Conservation (phyloP, 2,888 invertebrate genomes). For the Cheilosia scutellata region DNA sequence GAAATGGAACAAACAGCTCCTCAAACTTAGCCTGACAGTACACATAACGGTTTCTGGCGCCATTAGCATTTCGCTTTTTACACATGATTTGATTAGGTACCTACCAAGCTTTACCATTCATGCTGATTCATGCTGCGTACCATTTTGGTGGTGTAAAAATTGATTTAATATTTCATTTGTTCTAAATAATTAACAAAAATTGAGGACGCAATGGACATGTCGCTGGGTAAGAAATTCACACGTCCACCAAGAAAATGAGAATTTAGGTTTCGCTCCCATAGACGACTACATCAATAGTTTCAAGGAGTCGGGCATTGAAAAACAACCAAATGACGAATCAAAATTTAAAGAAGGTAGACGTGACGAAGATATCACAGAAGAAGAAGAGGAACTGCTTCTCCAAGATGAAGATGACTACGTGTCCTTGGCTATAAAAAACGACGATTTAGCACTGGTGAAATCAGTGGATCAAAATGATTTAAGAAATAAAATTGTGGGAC, state of each 20-base stretch:
- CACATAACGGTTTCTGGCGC: conserved; percentile 7
- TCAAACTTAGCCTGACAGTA: not conserved
- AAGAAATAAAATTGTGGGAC: conserved; percentile 48
- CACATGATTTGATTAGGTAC: not conserved
- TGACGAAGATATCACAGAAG: conserved; percentile 41
- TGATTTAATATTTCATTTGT: not conserved
- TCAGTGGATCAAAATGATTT: conserved; percentile 31
- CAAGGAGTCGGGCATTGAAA: not conserved
- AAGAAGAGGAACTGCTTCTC: conserved; percentile 30
- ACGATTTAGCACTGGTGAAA: not conserved
- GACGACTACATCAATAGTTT: conserved; percentile 69
- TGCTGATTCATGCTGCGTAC: too few species aligned
- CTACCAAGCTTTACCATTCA: not conserved
- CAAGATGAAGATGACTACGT: conserved; percentile 51
- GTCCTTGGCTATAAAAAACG: conserved; percentile 32
- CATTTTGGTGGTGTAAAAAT: not conserved
- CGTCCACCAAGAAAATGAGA: not conserved
- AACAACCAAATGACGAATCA: conserved; percentile 23
- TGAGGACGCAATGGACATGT: conserved; percentile 62
- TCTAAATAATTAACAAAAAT: not conserved
- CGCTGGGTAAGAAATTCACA: conserved; percentile 53
- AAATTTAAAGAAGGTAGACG: conserved; percentile 69
- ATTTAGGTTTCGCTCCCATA: not conserved
- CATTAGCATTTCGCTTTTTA: not conserved
- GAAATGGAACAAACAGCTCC: not conserved